Evolutionary conservation across 2,888 invertebrate species (phyloP).

Genomic region (Terebella lapidaria): DNA sequence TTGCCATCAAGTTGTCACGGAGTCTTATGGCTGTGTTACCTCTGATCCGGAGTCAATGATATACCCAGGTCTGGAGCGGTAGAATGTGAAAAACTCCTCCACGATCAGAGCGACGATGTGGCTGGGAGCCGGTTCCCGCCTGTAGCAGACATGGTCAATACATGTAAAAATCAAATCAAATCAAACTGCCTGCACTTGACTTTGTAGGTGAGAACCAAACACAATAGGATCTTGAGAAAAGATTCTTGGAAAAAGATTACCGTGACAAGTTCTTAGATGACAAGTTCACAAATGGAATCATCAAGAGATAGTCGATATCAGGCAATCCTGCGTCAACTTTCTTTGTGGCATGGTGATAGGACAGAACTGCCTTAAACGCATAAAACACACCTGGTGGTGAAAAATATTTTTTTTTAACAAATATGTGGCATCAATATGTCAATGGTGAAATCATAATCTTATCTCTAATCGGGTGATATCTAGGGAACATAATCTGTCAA

Average conservation of each 20-base stretch:
- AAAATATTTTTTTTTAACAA: background rate
- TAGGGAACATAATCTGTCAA: no score
- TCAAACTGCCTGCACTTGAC: no score
- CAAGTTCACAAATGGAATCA: constrained; percentile 44
- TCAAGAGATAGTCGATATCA: constrained; percentile 45
- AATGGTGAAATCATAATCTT: no score
- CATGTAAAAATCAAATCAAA: constrained; percentile 15
- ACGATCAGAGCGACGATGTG: constrained; percentile 46
- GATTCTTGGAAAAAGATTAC: background rate
- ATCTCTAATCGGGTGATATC: no score
- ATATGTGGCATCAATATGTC: background rate
- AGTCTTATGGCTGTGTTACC: constrained; percentile 26
- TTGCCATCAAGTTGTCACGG: no score
- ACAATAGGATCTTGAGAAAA: background rate
- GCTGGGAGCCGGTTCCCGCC: constrained; percentile 47
- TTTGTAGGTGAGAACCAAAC: background rate
- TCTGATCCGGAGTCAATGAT: constrained; percentile 41
- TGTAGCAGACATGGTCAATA: no score
- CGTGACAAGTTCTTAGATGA: constrained; percentile 14
- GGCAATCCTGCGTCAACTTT: constrained; percentile 34
- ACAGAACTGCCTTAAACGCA: constrained; percentile 50
- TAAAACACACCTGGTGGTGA: constrained; percentile 42
- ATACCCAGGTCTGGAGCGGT: constrained; percentile 41
- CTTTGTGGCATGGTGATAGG: constrained; percentile 46
- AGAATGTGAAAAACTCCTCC: constrained; percentile 47